These are phyloP conservation scores for Astyanax mexicanus DNA, from an alignment of 2,797 vertebrate species.

Conservation along the genomic window DNA sequence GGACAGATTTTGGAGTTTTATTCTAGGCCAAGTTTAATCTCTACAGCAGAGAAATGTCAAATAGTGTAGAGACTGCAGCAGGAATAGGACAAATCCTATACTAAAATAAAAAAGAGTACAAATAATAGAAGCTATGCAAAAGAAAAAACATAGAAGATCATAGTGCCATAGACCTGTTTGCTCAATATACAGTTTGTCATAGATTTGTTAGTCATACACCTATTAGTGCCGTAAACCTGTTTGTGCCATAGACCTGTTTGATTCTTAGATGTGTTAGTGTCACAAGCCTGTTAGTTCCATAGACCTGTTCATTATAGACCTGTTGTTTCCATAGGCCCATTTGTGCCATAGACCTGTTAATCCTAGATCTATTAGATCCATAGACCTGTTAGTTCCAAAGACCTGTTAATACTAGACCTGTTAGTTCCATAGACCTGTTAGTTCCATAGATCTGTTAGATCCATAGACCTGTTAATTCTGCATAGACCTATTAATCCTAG, in stretches of 20 bases:
- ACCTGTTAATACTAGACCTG: background rate
- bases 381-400: background rate
- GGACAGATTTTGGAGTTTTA: background rate
- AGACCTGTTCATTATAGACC: background rate
- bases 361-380: background rate
- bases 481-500: no score
- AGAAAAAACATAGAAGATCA: no score
- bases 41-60: no score
- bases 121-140: no score
- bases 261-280: background rate
- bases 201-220: background rate
- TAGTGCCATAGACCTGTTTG: no score
- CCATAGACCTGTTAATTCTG: no score
- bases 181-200: background rate
- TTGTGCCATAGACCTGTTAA: background rate
- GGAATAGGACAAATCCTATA: no score
- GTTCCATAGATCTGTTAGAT: no score
- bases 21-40: no score
- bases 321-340: no score
- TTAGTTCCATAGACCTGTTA: background rate
- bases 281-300: background rate
- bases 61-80: no score
- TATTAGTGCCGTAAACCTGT: background rate
- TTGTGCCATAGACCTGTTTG: background rate
- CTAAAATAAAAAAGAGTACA: background rate